These are phyloP conservation scores for Equus quagga DNA, from an alignment of 2,113 vertebrate genomes.

Conservation along the genomic window DNA sequence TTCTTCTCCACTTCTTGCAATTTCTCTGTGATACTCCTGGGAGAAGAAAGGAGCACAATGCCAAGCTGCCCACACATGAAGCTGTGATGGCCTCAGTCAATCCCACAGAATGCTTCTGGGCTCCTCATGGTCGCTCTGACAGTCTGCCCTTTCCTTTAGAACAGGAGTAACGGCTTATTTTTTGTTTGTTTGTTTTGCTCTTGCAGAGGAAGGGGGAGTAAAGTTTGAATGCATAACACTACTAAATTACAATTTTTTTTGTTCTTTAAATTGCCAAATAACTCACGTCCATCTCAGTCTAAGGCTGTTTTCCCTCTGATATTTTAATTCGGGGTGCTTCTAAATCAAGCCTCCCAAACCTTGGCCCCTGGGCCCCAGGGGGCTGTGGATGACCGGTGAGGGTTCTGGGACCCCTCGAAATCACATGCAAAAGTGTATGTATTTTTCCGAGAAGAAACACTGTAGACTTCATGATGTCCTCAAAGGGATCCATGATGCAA, in stretches of 20 bases:
- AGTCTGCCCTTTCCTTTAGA: neutral
- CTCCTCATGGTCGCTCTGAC: too few species aligned
- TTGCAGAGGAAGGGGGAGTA: neutral
- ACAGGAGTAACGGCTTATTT: neutral
- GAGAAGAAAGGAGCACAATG: too few species aligned
- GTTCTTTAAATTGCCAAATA: neutral
- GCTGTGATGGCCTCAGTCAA: neutral
- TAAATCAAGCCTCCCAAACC: neutral
- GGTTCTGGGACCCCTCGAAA: neutral
- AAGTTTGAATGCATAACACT: neutral
- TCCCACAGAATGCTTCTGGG: fast-evolving
- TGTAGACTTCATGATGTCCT: neutral
- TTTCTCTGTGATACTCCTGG: neutral
- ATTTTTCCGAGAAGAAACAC: neutral
- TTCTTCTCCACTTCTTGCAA: too few species aligned
- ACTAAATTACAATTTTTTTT: neutral
- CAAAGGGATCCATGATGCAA: fast-evolving
- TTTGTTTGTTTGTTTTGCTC: neutral
- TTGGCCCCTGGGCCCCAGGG: neutral
- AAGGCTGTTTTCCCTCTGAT: neutral
- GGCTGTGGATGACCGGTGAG: too few species aligned
- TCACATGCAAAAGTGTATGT: neutral
- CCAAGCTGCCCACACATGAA: neutral
- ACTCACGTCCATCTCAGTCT: neutral
- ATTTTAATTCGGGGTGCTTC: neutral